phyloP scores from a whole-genome alignment of 2,797 vertebrate genomes.

The Hemitrygon akajei region DNA sequence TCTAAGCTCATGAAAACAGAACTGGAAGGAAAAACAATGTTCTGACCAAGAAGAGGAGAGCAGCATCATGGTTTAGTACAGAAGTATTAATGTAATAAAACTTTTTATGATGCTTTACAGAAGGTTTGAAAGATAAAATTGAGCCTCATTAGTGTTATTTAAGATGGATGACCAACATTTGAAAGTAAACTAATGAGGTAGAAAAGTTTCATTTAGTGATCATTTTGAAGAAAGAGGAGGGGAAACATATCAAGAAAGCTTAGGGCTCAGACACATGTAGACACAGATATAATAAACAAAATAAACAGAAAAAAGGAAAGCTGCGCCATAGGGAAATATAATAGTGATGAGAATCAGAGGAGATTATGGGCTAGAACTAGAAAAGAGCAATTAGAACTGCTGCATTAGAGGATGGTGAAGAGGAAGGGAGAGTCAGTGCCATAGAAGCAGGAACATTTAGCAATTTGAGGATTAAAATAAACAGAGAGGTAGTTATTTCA shows the following conservation, averaged over 20 bases:
- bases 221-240: background rate
- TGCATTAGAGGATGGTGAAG: background rate
- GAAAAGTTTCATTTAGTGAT: no score
- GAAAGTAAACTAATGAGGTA: no score
- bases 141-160: background rate
- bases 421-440: background rate
- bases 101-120: no score
- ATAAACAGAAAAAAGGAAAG: no score
- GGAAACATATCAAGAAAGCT: background rate
- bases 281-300: background rate
- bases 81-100: no score
- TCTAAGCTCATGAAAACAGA: no score
- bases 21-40: no score
- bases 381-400: background rate
- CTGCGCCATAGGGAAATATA: background rate
- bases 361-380: background rate
- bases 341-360: background rate
- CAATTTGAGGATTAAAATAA: background rate
- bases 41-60: no score
- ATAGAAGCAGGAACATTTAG: background rate
- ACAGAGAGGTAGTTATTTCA: background rate
- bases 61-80: no score
- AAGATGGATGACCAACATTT: background rate
- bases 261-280: background rate
- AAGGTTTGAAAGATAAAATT: background rate